Conservation (phyloP, 2,888 invertebrate genomes). For the Cephus nigrinus region DNA sequence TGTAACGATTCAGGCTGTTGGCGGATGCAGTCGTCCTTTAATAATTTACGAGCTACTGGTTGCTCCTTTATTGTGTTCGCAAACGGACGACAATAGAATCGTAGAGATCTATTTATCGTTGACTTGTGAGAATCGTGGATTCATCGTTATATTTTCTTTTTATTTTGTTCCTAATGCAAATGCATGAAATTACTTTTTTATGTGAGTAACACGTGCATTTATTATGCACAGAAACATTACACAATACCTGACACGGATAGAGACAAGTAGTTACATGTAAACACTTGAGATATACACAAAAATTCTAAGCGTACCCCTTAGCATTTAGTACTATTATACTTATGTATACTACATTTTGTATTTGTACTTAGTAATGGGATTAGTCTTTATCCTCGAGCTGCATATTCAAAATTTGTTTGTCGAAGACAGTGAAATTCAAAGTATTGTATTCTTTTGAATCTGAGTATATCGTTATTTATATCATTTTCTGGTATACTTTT, state of each 20-base stretch:
- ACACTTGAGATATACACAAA: not conserved
- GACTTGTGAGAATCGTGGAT: no score
- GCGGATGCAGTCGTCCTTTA: no score
- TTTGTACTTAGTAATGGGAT: not conserved
- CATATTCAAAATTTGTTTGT: not conserved
- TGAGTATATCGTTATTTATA: no score
- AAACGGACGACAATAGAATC: no score
- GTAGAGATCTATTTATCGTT: no score
- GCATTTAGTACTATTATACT: not conserved
- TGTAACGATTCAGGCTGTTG: no score
- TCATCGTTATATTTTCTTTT: not conserved
- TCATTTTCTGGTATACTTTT: no score
- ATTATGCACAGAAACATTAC: not conserved
- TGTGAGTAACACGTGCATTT: not conserved
- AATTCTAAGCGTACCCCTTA: not conserved
- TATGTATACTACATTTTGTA: not conserved
- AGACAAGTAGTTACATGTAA: not conserved
- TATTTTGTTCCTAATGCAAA: conserved; percentile 1
- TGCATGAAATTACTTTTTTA: not conserved
- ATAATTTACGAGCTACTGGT: no score
- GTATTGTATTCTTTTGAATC: no score
- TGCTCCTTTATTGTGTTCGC: no score
- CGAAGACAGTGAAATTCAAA: no score
- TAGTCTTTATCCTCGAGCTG: not conserved
- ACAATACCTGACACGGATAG: not conserved